These are phyloP conservation scores for Meriones psammophilus DNA, from an alignment of 2,797 vertebrate genomes.

Conservation along the genomic window DNA sequence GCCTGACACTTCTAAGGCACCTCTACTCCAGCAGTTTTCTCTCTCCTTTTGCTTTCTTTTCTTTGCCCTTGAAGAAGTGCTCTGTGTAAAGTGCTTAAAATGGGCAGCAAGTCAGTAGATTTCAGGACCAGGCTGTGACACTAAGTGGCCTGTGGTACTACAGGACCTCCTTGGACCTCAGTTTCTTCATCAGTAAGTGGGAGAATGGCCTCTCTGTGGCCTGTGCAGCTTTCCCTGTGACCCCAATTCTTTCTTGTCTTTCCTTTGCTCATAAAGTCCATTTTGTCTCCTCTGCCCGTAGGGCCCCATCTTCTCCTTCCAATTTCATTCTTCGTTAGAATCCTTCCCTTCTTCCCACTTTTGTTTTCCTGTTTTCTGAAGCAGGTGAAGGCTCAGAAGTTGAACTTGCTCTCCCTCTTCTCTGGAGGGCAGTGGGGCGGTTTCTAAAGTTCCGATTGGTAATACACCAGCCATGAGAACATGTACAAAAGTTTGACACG, in stretches of 20 bases:
- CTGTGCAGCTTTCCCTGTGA: background rate
- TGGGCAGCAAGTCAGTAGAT: background rate
- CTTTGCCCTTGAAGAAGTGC: background rate
- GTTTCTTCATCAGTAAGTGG: background rate
- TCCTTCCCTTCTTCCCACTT: background rate
- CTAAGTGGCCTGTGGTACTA: background rate
- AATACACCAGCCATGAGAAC: slow-evolving; percentile 37
- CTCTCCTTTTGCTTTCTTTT: background rate
- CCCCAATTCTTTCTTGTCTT: background rate
- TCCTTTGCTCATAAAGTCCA: rapidly evolving
- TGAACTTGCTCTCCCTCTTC: background rate
- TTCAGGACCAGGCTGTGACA: background rate
- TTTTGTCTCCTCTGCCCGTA: background rate
- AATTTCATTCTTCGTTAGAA: background rate
- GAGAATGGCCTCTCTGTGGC: background rate
- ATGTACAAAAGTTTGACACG: slow-evolving; percentile 74
- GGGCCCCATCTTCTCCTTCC: background rate
- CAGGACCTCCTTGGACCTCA: background rate
- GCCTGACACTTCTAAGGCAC: background rate
- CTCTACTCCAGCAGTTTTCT: background rate
- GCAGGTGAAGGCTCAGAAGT: background rate
- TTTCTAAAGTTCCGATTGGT: slow-evolving; percentile 66
- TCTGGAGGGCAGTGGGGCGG: slow-evolving; percentile 72
- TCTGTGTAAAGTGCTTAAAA: background rate
- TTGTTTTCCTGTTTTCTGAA: background rate